phyloP scores from a whole-genome alignment of 2,797 vertebrate species.

The Octomys mimax region DNA sequence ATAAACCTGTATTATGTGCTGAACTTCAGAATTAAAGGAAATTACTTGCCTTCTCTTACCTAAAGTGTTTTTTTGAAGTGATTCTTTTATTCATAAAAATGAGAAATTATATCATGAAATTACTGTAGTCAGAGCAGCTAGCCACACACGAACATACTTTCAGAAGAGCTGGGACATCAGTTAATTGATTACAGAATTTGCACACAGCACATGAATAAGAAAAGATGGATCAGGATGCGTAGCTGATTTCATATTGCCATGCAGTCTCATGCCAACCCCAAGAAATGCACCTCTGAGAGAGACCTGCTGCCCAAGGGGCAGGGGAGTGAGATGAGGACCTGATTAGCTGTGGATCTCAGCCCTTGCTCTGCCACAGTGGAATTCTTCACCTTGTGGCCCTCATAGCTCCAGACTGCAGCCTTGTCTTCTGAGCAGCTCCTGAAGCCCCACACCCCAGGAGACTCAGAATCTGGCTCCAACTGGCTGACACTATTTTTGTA shows the following conservation, averaged over 20 bases:
- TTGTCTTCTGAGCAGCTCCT: background rate
- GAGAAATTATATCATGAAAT: background rate
- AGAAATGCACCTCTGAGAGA: background rate
- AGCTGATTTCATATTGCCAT: background rate
- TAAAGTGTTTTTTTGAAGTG: background rate
- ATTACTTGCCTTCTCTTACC: background rate
- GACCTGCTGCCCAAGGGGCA: background rate
- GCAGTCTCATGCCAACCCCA: background rate
- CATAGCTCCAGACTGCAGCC: background rate
- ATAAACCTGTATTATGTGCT: background rate
- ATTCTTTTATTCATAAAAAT: background rate
- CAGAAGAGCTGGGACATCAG: background rate
- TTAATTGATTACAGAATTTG: background rate
- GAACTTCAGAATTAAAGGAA: background rate
- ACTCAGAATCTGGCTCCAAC: background rate
- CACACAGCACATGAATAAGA: background rate
- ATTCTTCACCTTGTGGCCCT: rapidly evolving
- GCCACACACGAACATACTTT: background rate
- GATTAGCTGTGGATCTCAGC: background rate
- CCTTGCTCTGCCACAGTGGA: too few relatives aligned
- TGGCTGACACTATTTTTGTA: background rate
- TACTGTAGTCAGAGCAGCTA: background rate
- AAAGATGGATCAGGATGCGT: background rate
- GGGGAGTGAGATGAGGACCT: background rate
- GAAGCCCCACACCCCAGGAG: background rate